Evolutionary conservation across 2,888 invertebrate genomes (phyloP), one percentile per base, ranked within the genome.

Genomic region (Amblyjoppa proteus): DNA sequence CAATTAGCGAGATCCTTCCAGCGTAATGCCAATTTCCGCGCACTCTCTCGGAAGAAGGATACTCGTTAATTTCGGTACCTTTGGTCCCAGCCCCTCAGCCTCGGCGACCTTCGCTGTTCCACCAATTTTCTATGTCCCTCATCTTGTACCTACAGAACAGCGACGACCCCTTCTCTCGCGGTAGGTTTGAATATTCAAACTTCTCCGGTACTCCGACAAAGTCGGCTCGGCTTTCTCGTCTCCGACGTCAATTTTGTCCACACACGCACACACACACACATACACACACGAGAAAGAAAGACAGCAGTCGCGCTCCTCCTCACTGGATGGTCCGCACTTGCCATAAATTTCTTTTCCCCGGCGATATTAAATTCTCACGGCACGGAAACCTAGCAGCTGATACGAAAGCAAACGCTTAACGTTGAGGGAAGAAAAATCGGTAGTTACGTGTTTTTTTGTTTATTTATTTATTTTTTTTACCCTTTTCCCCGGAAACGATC

Each of bases 331-430:
- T 75, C 53, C 53, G 45, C 45, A 64, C 70, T 53, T 28, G 7
- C 75, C 79, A 81, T 77, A 81, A 84, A 84, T 81, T 81, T 81
- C 53, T 51, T 56, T 58, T 20, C 20, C 16, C 49, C 53, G 20
- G 28, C 69, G 78, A 53, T 79, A 85, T 85, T 75, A 71, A 68
- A 82, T 81, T 75, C 61, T 69, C 41, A 56, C 34, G 31, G 38
- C 16, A 20, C 45, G 25, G 61, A 69, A 78, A 38, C 41, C 78
- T 45, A 61, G 73, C 25, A 31, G 66, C 56, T 56, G 78, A 83
- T 83, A 83, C 41, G 78, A 77, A 51, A 25, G 68, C 69, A 69
- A 74, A 69, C 20, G 78, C 78, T 78, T 53, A 61, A 61, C 74
- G 38, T 11, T 38, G 69, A 51, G 34, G 41, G 71, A 71, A 25